These are phyloP conservation scores for Drosophila nebulosa DNA, from an alignment of 1,140 invertebrate genomes.

Conservation along the genomic window DNA sequence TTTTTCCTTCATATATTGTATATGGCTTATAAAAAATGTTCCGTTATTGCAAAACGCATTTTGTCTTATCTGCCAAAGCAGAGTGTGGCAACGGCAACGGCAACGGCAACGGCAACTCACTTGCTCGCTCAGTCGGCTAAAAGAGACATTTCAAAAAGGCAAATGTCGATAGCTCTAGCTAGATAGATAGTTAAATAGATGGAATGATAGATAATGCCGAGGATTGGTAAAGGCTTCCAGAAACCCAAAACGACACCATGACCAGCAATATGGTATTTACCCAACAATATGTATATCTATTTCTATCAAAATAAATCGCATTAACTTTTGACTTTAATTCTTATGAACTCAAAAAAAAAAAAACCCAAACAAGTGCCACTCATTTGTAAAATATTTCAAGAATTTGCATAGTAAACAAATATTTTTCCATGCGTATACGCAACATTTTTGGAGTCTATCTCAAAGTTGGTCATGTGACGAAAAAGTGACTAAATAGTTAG, in stretches of 20 bases:
- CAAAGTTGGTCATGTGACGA: background rate
- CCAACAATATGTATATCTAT: background rate
- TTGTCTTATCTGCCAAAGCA: constrained; percentile 54
- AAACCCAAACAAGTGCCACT: constrained; percentile 12
- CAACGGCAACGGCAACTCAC: too few species aligned
- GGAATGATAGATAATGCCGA: background rate
- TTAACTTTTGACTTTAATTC: constrained; percentile 29
- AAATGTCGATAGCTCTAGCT: constrained; percentile 2
- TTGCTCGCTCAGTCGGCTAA: constrained; percentile 3
- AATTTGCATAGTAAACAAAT: constrained; percentile 29
- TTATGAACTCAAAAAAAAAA: background rate
- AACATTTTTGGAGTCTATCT: background rate
- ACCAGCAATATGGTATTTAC: constrained; percentile 20
- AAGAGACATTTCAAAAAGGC: constrained; percentile 26
- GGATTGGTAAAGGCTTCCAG: background rate
- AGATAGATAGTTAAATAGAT: background rate
- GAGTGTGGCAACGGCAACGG: constrained; percentile 11
- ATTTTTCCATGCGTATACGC: background rate
- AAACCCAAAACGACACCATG: constrained; percentile 10
- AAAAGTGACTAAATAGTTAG: too few species aligned
- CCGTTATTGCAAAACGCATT: constrained; percentile 70
- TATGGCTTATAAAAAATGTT: constrained; percentile 36
- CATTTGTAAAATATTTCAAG: constrained; percentile 29
- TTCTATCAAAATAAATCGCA: constrained; percentile 12
- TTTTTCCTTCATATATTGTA: constrained; percentile 5